phyloP scores from a whole-genome alignment of 2,113 vertebrate genomes.

The pig (Sus scrofa) region T2T-Sscrofa CM000812.6:149631501-149632000 shows the following conservation, averaged over 20 bases:
- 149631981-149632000: conserved; percentile 1
- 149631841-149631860: background rate
- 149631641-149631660: background rate
- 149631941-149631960: background rate
- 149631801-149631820: background rate
- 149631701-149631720: background rate
- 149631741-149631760: background rate
- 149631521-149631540: background rate
- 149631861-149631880: background rate
- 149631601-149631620: background rate
- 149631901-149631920: background rate
- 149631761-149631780: background rate
- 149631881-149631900: background rate
- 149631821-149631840: background rate
- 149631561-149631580: background rate
- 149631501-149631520: background rate
- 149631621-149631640: background rate
- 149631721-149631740: background rate
- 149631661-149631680: background rate
- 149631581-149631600: background rate
- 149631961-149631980: background rate
- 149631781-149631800: background rate
- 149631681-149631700: background rate
- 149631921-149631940: background rate
- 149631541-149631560: background rate